Conservation (phyloP, 2,888 invertebrate genomes). For the Noctuana brunneofusca region DNA sequence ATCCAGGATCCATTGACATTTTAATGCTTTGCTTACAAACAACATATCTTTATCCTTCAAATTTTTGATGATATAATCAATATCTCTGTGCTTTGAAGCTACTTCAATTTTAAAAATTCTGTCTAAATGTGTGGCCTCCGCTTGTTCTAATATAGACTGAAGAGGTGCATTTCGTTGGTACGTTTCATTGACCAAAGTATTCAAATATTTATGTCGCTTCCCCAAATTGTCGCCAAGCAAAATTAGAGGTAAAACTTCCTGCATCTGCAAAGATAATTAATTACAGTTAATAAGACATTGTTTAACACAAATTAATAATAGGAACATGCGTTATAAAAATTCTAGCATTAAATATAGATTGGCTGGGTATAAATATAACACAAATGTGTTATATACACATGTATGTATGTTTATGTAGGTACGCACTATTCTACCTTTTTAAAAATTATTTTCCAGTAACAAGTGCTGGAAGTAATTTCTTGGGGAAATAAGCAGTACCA, state of each 20-base stretch:
- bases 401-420: too few species aligned
- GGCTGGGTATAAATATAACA: too few species aligned
- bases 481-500: too few species aligned
- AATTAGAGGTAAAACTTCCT: slow-evolving; percentile 44
- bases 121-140: slow-evolving; percentile 54
- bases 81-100: slow-evolving; percentile 53
- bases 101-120: slow-evolving; percentile 64
- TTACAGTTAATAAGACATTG: too few species aligned
- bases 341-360: too few species aligned
- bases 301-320: not conserved
- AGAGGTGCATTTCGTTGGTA: slow-evolving; percentile 37
- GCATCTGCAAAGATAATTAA: slow-evolving; percentile 46
- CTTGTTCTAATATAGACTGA: slow-evolving; percentile 38
- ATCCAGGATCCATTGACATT: slow-evolving; percentile 58
- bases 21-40: slow-evolving; percentile 62
- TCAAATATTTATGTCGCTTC: slow-evolving; percentile 53
- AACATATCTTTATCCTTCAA: slow-evolving; percentile 63
- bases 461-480: too few species aligned
- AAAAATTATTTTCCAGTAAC: too few species aligned
- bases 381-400: too few species aligned
- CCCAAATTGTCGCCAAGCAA: slow-evolving; percentile 55
- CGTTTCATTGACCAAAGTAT: slow-evolving; percentile 48
- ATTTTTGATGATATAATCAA: slow-evolving; percentile 55
- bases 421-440: too few species aligned
- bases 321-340: not conserved